Percentiles rank a stretch among this genome's conserved stretches.
Conservation (phyloP, 2,113 vertebrate genomes). For the Myrmecobius fasciatus region DNA sequence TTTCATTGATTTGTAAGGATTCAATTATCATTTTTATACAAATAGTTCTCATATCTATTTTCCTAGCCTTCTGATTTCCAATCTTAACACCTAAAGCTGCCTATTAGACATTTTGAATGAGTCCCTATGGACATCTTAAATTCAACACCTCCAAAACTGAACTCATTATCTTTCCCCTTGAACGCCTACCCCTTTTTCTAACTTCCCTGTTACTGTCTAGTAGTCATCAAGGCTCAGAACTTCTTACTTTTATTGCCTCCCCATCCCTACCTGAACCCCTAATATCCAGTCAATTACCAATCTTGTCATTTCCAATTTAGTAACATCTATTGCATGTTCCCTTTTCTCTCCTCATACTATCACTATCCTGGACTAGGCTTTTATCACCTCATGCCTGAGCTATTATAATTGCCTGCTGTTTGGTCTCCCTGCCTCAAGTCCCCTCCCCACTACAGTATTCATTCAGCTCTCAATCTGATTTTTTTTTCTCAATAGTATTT, state of each 20-base stretch:
- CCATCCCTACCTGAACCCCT: too few relatives aligned
- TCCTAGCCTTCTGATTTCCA: neutral
- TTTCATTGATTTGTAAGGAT: neutral
- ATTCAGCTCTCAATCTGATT: neutral
- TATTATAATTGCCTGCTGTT: neutral
- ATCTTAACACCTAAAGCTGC: neutral
- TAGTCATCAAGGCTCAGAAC: neutral
- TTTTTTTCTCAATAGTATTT: too few relatives aligned
- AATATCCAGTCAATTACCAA: neutral
- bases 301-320: neutral
- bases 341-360: neutral
- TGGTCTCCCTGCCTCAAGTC: neutral
- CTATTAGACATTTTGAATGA: too few relatives aligned
- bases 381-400: neutral
- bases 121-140: neutral
- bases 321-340: too few relatives aligned
- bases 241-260: too few relatives aligned
- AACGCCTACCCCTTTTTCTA: neutral
- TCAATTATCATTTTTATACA: neutral
- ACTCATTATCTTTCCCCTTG: neutral
- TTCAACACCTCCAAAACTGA: neutral
- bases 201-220: neutral
- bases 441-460: neutral
- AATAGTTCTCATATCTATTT: neutral
- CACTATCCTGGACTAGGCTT: neutral